Base-by-base conservation (phyloP, 2,113 vertebrate genomes). In the Myrmophylax atrothorax region DNA sequence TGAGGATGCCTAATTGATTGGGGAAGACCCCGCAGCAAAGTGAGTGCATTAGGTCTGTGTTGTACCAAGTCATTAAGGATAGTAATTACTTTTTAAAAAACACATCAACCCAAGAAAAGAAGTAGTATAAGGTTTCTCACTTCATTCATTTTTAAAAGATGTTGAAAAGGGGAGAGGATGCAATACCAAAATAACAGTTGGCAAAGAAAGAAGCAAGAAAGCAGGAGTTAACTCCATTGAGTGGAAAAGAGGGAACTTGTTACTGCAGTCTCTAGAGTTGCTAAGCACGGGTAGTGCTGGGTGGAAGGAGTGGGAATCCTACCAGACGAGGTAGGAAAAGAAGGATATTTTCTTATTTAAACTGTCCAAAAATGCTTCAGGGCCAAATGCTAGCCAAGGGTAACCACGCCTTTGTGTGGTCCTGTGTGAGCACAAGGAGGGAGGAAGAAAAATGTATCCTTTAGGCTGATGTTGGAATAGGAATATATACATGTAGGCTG, bases 401-500 rank as follows among this genome's bases (percentile, higher is more conserved):
- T 63, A 84, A 64, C 37, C 14, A 33, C 33, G 26, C 29, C 17
- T 69, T 78, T 26, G 11, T 28, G 37, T 47, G 28, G 4, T 69
- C 29, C n/a, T 50, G 11, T 42, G 16, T 52, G 38, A 69, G 60
- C 23, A 37, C 6, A 29, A 46, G 38, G 13, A 69, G 4, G 9
- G 16, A 77, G 80, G 59, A 59, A 26, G 7, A 66, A 14, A 81
- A 90, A 31, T 5, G 20, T 24, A 20, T 3, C 40, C 37, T 85
- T 75, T 35, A 70, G 33, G 44, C 33, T 64, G 12, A 40, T 55
- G 22, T 28, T 78, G 23, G 17, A 40, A 70, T 23, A 70, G 42
- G 40, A 75, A 52, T 18, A 29, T 6, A 9, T 10, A 37, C 0
- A 0, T 12, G 10, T 42, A 52, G 9, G 12, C 20, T 70, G 20